Conservation (phyloP, 2,113 vertebrate genomes). For the Hippopotamus amphibius region DNA sequence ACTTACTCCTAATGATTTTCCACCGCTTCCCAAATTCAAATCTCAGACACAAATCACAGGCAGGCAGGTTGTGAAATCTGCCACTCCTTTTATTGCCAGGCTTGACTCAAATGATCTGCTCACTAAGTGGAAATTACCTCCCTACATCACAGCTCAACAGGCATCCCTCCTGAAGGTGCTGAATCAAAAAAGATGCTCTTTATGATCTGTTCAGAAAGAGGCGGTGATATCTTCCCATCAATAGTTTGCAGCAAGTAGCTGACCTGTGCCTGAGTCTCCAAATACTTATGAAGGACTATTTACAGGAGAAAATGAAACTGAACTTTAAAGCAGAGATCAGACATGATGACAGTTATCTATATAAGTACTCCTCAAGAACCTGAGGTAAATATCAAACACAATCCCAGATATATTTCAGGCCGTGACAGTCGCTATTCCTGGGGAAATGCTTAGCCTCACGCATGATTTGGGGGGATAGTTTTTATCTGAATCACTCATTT, state of each 20-base stretch:
- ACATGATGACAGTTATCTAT: neutral
- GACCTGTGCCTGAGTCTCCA: conserved; percentile 22
- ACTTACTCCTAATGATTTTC: conserved; percentile 42
- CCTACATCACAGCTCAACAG: neutral
- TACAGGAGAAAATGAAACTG: conserved; percentile 53
- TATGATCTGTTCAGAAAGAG: neutral
- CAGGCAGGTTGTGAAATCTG: conserved; percentile 52
- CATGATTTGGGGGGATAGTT: neutral
- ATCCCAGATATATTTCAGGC: neutral
- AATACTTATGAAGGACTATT: conserved; percentile 5
- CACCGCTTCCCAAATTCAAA: conserved; percentile 28
- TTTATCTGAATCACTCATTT: neutral
- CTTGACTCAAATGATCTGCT: conserved; percentile 51
- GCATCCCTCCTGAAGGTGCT: neutral
- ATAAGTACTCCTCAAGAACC: neutral
- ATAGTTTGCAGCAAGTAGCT: neutral
- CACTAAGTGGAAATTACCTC: conserved; percentile 42
- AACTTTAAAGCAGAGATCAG: conserved; percentile 46
- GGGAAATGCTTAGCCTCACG: neutral
- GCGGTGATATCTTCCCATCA: neutral
- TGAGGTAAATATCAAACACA: neutral
- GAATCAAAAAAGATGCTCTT: conserved; percentile 42
- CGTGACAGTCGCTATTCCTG: neutral
- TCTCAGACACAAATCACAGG: conserved; percentile 58
- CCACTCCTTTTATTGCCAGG: conserved; percentile 43